Conservation (phyloP, 2,888 invertebrate species). For the Sarcophaga carnaria region DNA sequence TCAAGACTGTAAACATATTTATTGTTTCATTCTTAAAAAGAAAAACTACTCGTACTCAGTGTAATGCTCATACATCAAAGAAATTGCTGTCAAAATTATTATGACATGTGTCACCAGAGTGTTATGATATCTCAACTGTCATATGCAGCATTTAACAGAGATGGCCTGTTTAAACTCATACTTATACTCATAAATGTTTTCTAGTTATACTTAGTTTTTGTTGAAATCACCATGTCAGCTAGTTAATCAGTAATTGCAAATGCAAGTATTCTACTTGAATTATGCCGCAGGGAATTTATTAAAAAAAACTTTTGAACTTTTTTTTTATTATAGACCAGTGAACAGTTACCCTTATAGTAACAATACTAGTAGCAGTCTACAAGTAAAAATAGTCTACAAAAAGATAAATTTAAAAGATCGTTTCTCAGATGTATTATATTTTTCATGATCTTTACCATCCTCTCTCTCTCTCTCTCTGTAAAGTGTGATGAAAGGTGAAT, state of each 20-base stretch:
- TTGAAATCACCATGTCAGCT: conserved; percentile 33
- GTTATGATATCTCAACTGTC: conserved; percentile 55
- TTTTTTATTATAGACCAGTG: too few relatives aligned
- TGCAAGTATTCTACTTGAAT: conserved; percentile 59
- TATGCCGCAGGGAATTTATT: conserved; percentile 47
- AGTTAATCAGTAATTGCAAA: conserved; percentile 55
- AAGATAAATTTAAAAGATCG: too few relatives aligned
- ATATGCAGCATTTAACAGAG: conserved; percentile 1
- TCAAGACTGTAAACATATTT: background rate
- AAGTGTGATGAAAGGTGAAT: too few relatives aligned
- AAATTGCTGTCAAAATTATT: conserved; percentile 37
- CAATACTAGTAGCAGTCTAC: too few relatives aligned
- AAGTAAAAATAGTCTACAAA: too few relatives aligned
- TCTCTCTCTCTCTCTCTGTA: too few relatives aligned
- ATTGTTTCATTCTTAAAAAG: too few relatives aligned
- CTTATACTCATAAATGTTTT: background rate
- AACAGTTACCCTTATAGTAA: too few relatives aligned
- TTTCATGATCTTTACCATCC: too few relatives aligned
- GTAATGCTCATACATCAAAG: background rate
- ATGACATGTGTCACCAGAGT: conserved; percentile 59
- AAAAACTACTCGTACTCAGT: background rate
- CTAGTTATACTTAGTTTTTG: background rate
- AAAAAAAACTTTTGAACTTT: too few relatives aligned
- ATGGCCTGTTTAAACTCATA: background rate
- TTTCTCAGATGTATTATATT: too few relatives aligned